Evolutionary conservation across 2,113 vertebrate species (phyloP), one percentile per base, ranked within the genome.

Genomic region (Australoheros scitulus): DNA sequence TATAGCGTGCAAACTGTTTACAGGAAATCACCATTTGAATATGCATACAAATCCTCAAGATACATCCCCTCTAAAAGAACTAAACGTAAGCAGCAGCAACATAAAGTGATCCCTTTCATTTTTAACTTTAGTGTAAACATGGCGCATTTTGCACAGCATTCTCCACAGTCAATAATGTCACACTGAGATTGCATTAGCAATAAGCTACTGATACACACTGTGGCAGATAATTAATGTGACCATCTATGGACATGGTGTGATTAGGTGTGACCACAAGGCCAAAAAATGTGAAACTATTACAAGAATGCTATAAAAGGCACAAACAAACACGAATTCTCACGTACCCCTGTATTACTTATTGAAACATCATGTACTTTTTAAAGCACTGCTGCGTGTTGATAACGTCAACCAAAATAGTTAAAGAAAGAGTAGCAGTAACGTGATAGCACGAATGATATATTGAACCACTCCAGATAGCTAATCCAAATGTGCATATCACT

Each of bases 261-360:
- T 79, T 34, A 80, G 78, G 85, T 82, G 81, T 83, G 89, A 88
- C 65, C 56, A 89, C 61, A 55, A 80, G 3, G 47, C 65, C 47
- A 86, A 87, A 92, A 70, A 84, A 83, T 79, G 22, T 64, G n/a
- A 81, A 84, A 85, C 78, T 87, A 81, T 82, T 77, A 75, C 65
- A 41, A 85, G 83, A 87, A 59, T 61, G 43, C 7, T 61, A 50
- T 22, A 72, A 57, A 50, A 13, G 26, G 20, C 36, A 11, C 4
- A 83, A 61, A 34, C 34, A 85, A 43, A 61, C 17, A 58, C 3
- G 20, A 61, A 29, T 72, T 13, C 8, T 4, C 3, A 5, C 2
- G 11, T 4, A 3, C 24, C 52, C 43, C 24, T 36, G 24, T 34
- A 24, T 29, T 8, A 83, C 15, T 64, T 61, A 43, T 20, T 64